phyloP scores from a whole-genome alignment of 2,113 vertebrate species.

The Hippoglossus stenolepis region DNA sequence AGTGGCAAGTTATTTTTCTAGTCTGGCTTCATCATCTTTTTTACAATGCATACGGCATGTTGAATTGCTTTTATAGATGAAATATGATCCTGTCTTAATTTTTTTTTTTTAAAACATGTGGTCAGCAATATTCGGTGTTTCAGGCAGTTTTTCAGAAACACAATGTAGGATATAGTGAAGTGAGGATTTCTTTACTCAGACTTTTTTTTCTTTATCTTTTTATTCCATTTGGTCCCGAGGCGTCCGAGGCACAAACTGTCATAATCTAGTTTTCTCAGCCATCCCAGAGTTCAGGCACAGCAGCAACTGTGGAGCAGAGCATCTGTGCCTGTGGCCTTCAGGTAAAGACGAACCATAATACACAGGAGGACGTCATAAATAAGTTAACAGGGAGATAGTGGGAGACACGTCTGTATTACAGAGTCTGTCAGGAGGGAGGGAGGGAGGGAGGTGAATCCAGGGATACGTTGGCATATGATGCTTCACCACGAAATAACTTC shows the following conservation, averaged over 20 bases:
- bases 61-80: not conserved
- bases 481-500: not conserved
- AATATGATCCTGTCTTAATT: slow-evolving; percentile 22
- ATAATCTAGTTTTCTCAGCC: slow-evolving; percentile 21
- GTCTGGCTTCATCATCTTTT: slow-evolving; percentile 19
- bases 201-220: not conserved
- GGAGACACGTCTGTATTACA: not conserved
- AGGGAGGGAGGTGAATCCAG: not conserved
- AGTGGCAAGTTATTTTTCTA: slow-evolving; percentile 35
- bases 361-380: slow-evolving; percentile 5
- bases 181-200: not conserved
- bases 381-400: not conserved
- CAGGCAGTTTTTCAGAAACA: slow-evolving; percentile 29
- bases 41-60: not conserved
- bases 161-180: not conserved
- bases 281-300: slow-evolving; percentile 24
- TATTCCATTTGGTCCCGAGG: not conserved
- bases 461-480: not conserved
- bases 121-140: slow-evolving; percentile 47
- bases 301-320: not conserved
- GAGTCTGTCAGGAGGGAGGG: not conserved
- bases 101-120: not conserved
- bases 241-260: slow-evolving; percentile 8
- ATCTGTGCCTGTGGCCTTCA: slow-evolving; percentile 3
- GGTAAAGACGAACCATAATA: slow-evolving; percentile 18